phyloP scores from a whole-genome alignment of 2,888 invertebrate species.

The Phaedon cochleariae region DNA sequence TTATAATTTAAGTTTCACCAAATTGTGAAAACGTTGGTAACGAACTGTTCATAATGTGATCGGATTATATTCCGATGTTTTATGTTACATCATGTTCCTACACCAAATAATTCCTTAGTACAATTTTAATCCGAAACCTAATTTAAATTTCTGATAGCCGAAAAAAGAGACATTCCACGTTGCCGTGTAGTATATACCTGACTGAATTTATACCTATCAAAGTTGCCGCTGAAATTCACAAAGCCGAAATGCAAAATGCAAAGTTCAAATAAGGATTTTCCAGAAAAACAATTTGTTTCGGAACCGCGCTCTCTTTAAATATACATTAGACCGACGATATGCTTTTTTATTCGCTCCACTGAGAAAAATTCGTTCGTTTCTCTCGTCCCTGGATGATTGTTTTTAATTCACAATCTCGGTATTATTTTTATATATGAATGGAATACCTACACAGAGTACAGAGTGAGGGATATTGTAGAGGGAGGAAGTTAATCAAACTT shows the following conservation, averaged over 20 bases:
- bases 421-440: too few species aligned
- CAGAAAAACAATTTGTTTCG: constrained; percentile 31
- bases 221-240: constrained; percentile 24
- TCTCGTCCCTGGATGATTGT: neutral
- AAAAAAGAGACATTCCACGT: constrained; percentile 13
- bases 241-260: constrained; percentile 26
- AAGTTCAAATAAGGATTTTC: constrained; percentile 31
- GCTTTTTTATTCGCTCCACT: neutral
- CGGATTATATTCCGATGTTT: too few species aligned
- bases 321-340: constrained; percentile 17
- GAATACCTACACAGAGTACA: too few species aligned
- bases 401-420: too few species aligned
- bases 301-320: constrained; percentile 25
- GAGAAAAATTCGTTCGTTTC: too few species aligned
- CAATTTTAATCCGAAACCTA: constrained; percentile 13
- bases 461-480: too few species aligned
- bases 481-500: too few species aligned
- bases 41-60: too few species aligned
- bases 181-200: neutral
- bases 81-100: too few species aligned
- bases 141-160: constrained; percentile 27
- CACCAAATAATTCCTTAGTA: neutral
- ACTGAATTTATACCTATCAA: constrained; percentile 22
- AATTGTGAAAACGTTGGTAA: too few species aligned
- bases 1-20: too few species aligned